Base-by-base conservation (phyloP, 2,797 vertebrate genomes). In the Typhlichthys eigenmanni region DNA sequence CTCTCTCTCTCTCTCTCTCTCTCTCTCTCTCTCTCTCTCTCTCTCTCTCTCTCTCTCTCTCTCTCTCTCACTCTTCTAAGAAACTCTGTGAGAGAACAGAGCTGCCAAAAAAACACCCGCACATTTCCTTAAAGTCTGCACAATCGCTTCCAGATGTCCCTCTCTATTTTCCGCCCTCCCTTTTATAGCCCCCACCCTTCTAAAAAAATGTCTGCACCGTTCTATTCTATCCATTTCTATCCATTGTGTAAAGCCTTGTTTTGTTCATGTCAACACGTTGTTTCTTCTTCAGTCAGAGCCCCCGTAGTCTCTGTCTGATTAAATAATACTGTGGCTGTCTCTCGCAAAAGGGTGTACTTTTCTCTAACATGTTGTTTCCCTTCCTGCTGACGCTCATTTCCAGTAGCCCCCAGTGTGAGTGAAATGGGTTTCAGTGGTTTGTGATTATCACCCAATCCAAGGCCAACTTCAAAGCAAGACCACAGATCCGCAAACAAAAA, bases 61-160 rank as follows among this genome's bases (percentile, higher is more conserved):
- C 43, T 16, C 47, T 58, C 24, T 4, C 24, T 29, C 24, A 4
- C 24, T 29, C 48, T 13, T 48, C 79, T 83, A 52, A 58, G 14
- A 87, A 87, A 92, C 87, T 90, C 86, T 43, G 38, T 9, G 38
- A 91, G 89, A 87, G 58, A 63, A 66, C 64, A 48, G 75, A 91
- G 80, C 89, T 88, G 91, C 79, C 84, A 60, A 88, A 85, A 85
- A 87, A 84, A 90, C 91, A 78, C 83, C 78, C 84, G 84, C 82
- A 79, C 78, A 76, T 82, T 93, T 94, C 90, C 92, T 92, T 83
- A 82, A 92, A 85, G 88, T 79, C 76, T 78, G 68, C 90, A 85
- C 92, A 93, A 95, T 94, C 79, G 83, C 85, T 93, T 89, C 87
- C 94, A 95, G 92, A 95, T 95, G 94, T 93, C 64, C 87, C 14